Base-by-base conservation (phyloP, 1,140 invertebrate species). In the Galleria mellonella region DNA sequence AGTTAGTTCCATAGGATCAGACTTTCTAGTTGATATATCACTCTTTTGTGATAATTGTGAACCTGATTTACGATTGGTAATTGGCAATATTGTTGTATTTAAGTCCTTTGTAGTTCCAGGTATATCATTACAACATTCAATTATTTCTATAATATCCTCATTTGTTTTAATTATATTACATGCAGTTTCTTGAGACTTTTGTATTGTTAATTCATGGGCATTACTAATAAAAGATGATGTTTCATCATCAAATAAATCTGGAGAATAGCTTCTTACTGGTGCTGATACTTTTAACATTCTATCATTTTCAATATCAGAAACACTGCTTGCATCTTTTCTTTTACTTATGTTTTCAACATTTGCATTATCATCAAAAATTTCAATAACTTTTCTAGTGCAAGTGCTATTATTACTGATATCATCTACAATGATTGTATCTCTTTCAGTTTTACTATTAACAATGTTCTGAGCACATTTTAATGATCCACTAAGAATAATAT, bases 241-340 rank as follows among this genome's bases (percentile, higher is more conserved):
- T 47, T 86, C 83, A 69, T 85, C 83, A 64, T 78, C 81, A 76
- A 89, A 89, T 40, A 89, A 62, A 69, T 89, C 88, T 30, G 88
- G 88, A 9, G 88, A 89, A 37, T 51, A 35, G 67, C 81, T 72
- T 66, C 74, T 67, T 14, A 35, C n/a, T 12, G 3, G 17, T 23
- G 1, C 4, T 33, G 31, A 43, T 11, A 27, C 14, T 23, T 23
- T 23, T 23, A 23, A 23, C 17, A 11, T 32, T 32, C 23, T 29
- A 29, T 30, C 13, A 42, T 32, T 13, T 23, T 23, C 17, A 23
- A 3, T 23, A 23, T 23, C 17, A 23, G 17, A 23, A 23, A 23
- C 6, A 2, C 2, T 6, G 6, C 17, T 23, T 23, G 17, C 6
- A 3, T 23, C 17, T 23, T 23, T 23, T 6, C 2, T 23, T 23